phyloP scores from a whole-genome alignment of 1,140 invertebrate genomes.

The Drosophila arizonae region DNA sequence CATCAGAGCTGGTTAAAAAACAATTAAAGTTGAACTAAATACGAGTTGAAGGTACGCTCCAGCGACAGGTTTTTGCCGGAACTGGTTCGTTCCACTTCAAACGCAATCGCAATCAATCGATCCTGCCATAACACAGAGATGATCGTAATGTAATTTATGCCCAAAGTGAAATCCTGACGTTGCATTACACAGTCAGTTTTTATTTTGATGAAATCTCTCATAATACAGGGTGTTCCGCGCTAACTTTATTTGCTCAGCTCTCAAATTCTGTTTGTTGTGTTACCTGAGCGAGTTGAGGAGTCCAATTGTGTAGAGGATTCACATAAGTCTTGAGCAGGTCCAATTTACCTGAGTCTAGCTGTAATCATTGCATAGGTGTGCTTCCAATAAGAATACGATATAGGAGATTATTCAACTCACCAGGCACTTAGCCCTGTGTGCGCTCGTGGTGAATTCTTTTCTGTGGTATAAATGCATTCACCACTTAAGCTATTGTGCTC shows the following conservation, averaged over 20 bases:
- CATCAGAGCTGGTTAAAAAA: constrained; percentile 66
- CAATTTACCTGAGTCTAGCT: constrained; percentile 39
- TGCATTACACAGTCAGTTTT: constrained; percentile 28
- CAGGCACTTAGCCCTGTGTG: neutral
- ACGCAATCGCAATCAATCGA: constrained; percentile 56
- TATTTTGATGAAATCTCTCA: constrained; percentile 24
- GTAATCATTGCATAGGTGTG: neutral
- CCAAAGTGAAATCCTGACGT: constrained; percentile 47
- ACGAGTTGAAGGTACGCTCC: constrained; percentile 21
- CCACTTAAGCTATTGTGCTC: neutral
- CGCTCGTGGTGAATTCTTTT: constrained; percentile 4
- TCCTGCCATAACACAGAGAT: constrained; percentile 65
- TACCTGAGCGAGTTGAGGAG: neutral
- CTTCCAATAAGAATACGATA: constrained; percentile 62
- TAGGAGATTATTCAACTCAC: neutral
- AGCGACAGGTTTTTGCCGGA: constrained; percentile 58
- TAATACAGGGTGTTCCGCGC: constrained; percentile 59
- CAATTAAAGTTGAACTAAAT: constrained; percentile 81
- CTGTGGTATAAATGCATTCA: neutral
- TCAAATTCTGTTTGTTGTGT: constrained; percentile 40
- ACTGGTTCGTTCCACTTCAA: constrained; percentile 33
- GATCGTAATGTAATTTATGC: constrained; percentile 79
- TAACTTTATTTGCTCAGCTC: neutral
- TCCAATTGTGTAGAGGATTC: neutral
- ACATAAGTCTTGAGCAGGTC: constrained; percentile 1